A percentile compares a stretch with the other conserved stretches of the same genome.
These are phyloP conservation scores for Grus americana DNA, from an alignment of 2,113 vertebrate genomes.

Conservation along the genomic window DNA sequence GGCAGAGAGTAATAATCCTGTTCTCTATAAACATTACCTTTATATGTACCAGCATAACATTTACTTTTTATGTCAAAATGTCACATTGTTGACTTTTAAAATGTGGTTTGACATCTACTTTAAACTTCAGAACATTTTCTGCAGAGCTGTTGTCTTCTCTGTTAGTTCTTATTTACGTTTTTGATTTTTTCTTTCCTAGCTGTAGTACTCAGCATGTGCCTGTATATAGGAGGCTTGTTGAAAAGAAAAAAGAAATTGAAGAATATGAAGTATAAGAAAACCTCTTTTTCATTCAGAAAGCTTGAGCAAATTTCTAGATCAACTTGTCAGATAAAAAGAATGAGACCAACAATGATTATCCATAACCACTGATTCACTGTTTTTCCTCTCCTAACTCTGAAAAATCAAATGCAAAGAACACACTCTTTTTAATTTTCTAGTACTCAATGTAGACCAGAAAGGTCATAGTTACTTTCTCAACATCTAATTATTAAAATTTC, in stretches of 20 bases:
- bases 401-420: neutral
- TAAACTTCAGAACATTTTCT: neutral
- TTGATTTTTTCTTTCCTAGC: fast-evolving
- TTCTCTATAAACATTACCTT: neutral
- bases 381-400: neutral
- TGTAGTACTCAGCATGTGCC: neutral
- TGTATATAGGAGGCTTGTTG: neutral
- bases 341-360: neutral
- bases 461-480: neutral
- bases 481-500: neutral
- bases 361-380: neutral
- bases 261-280: neutral
- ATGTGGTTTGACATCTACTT: neutral
- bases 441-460: neutral
- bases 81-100: neutral
- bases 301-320: neutral
- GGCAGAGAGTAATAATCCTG: neutral
- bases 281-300: fast-evolving
- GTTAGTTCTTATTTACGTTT: neutral
- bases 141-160: neutral
- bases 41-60: neutral
- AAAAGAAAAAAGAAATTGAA: neutral
- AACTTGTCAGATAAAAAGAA: neutral
- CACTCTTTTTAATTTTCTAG: neutral
- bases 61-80: neutral